Base-by-base conservation (phyloP, 2,113 vertebrate species). In the Ailurus styani region DNA sequence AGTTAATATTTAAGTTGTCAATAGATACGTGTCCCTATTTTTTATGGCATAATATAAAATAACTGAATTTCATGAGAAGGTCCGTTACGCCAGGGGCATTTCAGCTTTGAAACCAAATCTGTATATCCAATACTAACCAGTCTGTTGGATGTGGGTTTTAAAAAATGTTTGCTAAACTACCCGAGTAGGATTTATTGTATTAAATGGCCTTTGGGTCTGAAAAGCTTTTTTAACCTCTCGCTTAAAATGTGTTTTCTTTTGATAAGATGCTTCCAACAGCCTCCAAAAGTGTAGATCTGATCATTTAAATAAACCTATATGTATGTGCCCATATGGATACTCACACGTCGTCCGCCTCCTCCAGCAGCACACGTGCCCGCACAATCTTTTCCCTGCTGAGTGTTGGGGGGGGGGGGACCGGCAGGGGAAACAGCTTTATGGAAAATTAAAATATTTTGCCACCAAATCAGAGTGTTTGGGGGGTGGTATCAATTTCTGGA, bases 71-170 rank as follows among this genome's bases (percentile, higher is more conserved):
- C 98, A 90, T 96, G 68, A 96, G 94, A 98, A 87, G 96, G 90
- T 98, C 90, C 95, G 31, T 93, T 68, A 47, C 8, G 6, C 72
- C 23, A 0, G 20, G 92, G 97, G 94, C 96, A 79, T 75, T 68
- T 90, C 98, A 95, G 97, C 98, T 99, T 98, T 95, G 68, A 96
- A 99, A 98, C 98, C 98, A 98, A 98, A 98, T 96, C 66, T 97
- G 88, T 97, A 79, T 98, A 97, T 98, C 98, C 98, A 97, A 95
- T 98, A 98, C 98, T 98, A 98, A 99, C 98, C 82, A 87, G 47
- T 98, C 96, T 98, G 98, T 96, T 93, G 73, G 98, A 97, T 99
- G 98, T 99, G 99, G 98, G 99, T 98, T 98, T 99, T 95, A 96
- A 96, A 96, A 97, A 99, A 99, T 97, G 96, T 98, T 97, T 98